A percentile compares a stretch with the other conserved stretches of the same genome.
These are phyloP conservation scores for Euzetes globulus DNA, from an alignment of 2,888 invertebrate genomes.

Conservation along the genomic window DNA sequence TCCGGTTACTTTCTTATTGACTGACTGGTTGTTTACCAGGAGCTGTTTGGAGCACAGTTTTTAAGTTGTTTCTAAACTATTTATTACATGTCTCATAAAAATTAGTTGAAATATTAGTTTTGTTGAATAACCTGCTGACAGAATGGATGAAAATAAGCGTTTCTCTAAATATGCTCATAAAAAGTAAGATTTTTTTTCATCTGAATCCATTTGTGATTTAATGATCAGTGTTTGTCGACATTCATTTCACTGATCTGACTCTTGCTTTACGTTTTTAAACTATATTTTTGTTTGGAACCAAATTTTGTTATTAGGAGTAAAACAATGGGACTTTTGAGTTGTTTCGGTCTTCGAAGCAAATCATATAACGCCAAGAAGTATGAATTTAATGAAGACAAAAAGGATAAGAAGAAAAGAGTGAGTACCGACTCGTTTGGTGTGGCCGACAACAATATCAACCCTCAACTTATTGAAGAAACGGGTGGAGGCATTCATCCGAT, in stretches of 20 bases:
- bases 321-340: constrained; percentile 7
- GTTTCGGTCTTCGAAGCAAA: neutral
- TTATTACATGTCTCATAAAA: too few relatives aligned
- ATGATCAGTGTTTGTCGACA: too few relatives aligned
- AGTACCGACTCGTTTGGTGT: constrained; percentile 5
- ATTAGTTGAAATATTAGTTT: too few relatives aligned
- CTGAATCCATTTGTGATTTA: neutral
- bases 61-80: too few relatives aligned
- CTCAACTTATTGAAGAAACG: neutral
- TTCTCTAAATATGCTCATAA: constrained; percentile 11
- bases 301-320: constrained; percentile 4
- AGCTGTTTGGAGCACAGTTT: too few relatives aligned
- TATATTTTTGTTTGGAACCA: too few relatives aligned
- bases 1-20: too few relatives aligned
- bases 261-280: too few relatives aligned
- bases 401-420: neutral
- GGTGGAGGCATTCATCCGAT: too few relatives aligned
- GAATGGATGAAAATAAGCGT: constrained; percentile 19
- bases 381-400: neutral
- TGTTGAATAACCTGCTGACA: too few relatives aligned
- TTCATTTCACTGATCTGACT: too few relatives aligned
- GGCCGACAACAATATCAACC: neutral
- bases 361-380: constrained; percentile 8
- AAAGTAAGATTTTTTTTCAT: constrained; percentile 2
- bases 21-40: too few relatives aligned